Percentiles rank a stretch among this genome's conserved stretches.
phyloP scores from a whole-genome alignment of 2,797 vertebrate genomes.

The Manis pentadactyla region DNA sequence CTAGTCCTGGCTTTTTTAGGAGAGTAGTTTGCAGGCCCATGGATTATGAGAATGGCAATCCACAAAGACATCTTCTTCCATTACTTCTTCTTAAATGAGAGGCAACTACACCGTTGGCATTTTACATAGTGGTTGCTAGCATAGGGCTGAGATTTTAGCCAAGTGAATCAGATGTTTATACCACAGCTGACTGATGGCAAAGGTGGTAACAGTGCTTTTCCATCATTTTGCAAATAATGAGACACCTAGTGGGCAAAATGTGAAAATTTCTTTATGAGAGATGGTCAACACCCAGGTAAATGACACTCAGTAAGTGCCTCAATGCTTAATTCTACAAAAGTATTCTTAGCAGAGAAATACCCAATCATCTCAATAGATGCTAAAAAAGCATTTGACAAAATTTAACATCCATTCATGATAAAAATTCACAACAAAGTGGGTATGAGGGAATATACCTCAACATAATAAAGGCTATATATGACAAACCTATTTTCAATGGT shows the following conservation, averaged over 20 bases:
- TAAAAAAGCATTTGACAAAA: too few relatives aligned
- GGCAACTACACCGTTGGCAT: neutral
- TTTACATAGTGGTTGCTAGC: slow-evolving; percentile 3
- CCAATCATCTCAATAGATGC: too few relatives aligned
- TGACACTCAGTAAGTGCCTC: slow-evolving; percentile 25
- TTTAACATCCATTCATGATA: too few relatives aligned
- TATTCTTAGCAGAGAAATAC: neutral
- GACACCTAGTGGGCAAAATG: slow-evolving; percentile 84
- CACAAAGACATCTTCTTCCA: neutral
- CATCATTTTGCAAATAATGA: slow-evolving; percentile 80
- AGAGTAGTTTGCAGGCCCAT: neutral
- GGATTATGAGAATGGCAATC: neutral
- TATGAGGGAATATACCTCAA: too few relatives aligned
- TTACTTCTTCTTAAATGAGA: slow-evolving; percentile 17
- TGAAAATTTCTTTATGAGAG: slow-evolving; percentile 64
- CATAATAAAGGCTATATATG: too few relatives aligned
- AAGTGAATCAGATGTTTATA: neutral
- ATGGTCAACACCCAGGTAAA: slow-evolving; percentile 2
- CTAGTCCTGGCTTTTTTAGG: neutral
- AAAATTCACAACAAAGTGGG: too few relatives aligned
- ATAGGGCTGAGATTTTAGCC: neutral
- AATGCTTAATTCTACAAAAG: slow-evolving; percentile 38
- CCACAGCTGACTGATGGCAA: neutral
- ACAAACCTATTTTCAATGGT: too few relatives aligned
- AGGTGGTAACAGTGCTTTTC: neutral